These are phyloP conservation scores for Phenacoccus solenopsis DNA, from an alignment of 1,140 invertebrate species.

Conservation along the genomic window DNA sequence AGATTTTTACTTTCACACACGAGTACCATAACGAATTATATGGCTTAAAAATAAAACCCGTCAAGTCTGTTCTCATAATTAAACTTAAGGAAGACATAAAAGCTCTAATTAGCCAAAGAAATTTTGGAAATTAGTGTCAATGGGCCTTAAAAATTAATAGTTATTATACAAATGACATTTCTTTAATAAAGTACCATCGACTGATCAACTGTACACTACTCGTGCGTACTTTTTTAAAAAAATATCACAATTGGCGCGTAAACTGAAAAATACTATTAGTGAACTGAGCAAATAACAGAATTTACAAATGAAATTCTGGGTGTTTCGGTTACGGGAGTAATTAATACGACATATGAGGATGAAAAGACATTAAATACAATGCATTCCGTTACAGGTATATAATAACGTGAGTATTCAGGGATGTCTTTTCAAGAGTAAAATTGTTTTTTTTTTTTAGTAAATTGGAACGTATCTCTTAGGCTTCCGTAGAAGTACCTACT, in stretches of 20 bases:
- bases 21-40: too few species aligned
- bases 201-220: neutral
- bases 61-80: neutral
- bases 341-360: too few species aligned
- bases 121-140: neutral
- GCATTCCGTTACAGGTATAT: too few species aligned
- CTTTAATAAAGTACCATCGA: neutral
- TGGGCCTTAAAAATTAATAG: neutral
- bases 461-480: too few species aligned
- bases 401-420: too few species aligned
- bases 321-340: too few species aligned
- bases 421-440: too few species aligned
- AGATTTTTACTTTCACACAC: too few species aligned
- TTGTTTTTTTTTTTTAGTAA: too few species aligned
- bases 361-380: too few species aligned
- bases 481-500: too few species aligned
- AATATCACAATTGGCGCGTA: neutral
- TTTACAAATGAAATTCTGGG: neutral
- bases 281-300: neutral
- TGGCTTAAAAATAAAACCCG: neutral
- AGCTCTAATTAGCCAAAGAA: constrained; percentile 15
- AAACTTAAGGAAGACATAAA: constrained; percentile 14
- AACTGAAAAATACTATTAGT: neutral
- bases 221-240: neutral
- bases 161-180: neutral